These are phyloP conservation scores for Boloria euphrosyne DNA, from an alignment of 2,888 invertebrate species.

Conservation along the genomic window DNA sequence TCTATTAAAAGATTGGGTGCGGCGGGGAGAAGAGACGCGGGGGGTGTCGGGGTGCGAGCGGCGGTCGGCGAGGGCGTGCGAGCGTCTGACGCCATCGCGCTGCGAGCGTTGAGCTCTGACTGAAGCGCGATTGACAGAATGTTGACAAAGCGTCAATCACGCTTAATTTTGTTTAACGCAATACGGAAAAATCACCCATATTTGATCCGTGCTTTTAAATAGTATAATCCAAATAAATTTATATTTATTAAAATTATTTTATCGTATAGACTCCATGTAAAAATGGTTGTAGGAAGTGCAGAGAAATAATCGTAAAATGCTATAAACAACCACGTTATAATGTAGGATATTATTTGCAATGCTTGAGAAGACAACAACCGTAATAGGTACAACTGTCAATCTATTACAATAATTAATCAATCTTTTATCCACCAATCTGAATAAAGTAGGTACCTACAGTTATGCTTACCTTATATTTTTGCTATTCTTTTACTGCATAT, in stretches of 20 bases:
- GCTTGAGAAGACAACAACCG: too few relatives aligned
- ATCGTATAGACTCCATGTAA: background rate
- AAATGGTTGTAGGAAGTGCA: too few relatives aligned
- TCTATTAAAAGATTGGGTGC: background rate
- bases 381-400: background rate
- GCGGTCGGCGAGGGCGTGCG: slow-evolving; percentile 9
- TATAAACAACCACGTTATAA: background rate
- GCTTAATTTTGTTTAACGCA: background rate
- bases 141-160: slow-evolving; percentile 11
- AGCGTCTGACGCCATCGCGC: slow-evolving; percentile 31
- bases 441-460: background rate
- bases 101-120: slow-evolving; percentile 29
- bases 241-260: too few relatives aligned
- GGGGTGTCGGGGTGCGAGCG: background rate
- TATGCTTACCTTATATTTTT: too few relatives aligned
- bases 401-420: background rate
- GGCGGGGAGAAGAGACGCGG: background rate
- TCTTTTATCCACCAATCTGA: background rate
- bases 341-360: too few relatives aligned
- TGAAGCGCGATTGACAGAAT: slow-evolving; percentile 32
- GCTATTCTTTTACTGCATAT: too few relatives aligned
- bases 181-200: background rate
- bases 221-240: background rate
- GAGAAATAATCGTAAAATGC: background rate
- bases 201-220: background rate